A percentile compares a stretch with the other conserved stretches of the same genome.
phyloP scores from a whole-genome alignment of 2,888 invertebrate species.

The Auanema freiburgensis region DNA sequence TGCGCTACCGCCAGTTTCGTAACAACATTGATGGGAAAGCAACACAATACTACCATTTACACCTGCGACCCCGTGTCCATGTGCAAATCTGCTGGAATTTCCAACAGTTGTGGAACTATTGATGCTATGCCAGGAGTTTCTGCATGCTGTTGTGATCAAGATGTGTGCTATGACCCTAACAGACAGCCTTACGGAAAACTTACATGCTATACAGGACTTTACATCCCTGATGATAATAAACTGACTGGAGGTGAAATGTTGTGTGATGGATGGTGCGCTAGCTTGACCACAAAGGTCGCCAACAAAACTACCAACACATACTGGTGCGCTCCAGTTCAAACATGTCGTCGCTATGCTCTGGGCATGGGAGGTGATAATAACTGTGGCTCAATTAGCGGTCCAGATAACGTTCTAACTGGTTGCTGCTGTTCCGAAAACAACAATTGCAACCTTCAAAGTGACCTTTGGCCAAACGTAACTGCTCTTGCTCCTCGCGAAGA shows the following conservation, averaged over 20 bases:
- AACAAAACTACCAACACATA: slow-evolving; percentile 39
- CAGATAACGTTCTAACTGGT: slow-evolving; percentile 33
- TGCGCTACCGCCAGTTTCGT: slow-evolving; percentile 22
- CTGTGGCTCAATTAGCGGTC: slow-evolving; percentile 33
- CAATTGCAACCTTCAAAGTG: slow-evolving; percentile 33
- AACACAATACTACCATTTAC: slow-evolving; percentile 26
- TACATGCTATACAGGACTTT: slow-evolving; percentile 36
- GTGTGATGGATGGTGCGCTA: slow-evolving; percentile 44
- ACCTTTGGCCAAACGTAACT: slow-evolving; percentile 22
- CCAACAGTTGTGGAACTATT: slow-evolving; percentile 17
- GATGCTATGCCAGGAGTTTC: slow-evolving; percentile 8
- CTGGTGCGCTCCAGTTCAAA: slow-evolving; percentile 38
- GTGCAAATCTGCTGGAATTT: slow-evolving; percentile 18
- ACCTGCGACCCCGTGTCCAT: slow-evolving; percentile 27
- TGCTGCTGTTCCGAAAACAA: slow-evolving; percentile 31
- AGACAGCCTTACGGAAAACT: slow-evolving; percentile 8
- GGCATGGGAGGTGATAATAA: slow-evolving; percentile 44
- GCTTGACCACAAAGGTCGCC: slow-evolving; percentile 31
- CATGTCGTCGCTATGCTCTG: slow-evolving; percentile 38
- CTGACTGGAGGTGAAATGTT: slow-evolving; percentile 38
- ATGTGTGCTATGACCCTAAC: slow-evolving; percentile 27
- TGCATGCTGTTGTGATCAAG: slow-evolving; percentile 26
- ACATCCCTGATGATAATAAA: slow-evolving; percentile 33
- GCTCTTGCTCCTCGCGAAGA: slow-evolving; percentile 20
- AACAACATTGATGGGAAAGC: slow-evolving; percentile 10